Evolutionary conservation across 2,888 invertebrate species (phyloP), one percentile per base, ranked within the genome.

Genomic region (Phortica okadai): DNA sequence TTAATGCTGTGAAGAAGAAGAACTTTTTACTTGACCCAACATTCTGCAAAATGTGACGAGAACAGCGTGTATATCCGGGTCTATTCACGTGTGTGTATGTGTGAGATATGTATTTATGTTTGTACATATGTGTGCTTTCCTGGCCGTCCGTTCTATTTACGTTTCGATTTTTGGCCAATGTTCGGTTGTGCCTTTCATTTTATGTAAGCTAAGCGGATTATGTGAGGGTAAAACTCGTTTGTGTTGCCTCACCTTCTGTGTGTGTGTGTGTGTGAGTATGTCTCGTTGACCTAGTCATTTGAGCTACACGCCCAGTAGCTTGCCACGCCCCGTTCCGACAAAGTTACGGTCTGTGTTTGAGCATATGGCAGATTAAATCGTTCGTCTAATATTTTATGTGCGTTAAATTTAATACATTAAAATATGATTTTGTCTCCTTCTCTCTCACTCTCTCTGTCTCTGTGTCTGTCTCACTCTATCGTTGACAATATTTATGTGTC

Each of bases 21-120:
- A 50, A 62, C 54, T 67, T 33, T 33, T 5, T 10, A 42, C 67
- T 77, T 78, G 77, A 70, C 74, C 74, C 54, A 42, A 69, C 44
- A 41, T 45, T 69, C 44, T 67, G 42, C 33, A 33, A 33, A 33
- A 33, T 33, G 33, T 67, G 67, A 42, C 10, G 67, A 54, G 10
- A 16, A 16, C 56, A 16, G 5, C n/a, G 56, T 6, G 16, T 56
- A 56, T 56, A 7, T 21, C 62, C 25, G 10, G 7, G 6, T 62
- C 10, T 62, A 62, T 62, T 11, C 11, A 62, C 25, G 8, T 62
- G 21, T 54, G 50, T 10, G 54, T 70, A 16, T 16, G 16, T 69
- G 45, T 69, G 10, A 56, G 2, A 11, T 56, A 73, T 73, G 4
- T 58, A 6, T 67, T 16, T 79, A 58, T 79, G 73, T 74, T 70